These are phyloP conservation scores for Drosophila cracens DNA, from an alignment of 2,888 invertebrate genomes.

Conservation along the genomic window DNA sequence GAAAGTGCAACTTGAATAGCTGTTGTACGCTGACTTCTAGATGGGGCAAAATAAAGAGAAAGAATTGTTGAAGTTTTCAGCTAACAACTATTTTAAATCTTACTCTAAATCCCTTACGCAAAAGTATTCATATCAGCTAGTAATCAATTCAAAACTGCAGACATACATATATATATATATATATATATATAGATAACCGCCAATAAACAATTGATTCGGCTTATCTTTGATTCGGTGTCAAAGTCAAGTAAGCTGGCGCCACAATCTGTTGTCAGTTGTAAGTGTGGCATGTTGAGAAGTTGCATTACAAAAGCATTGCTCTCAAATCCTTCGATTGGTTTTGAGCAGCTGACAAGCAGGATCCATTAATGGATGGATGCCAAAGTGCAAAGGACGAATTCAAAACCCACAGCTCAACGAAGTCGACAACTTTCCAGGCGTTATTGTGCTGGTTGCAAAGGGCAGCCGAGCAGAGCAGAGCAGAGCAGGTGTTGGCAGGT, in stretches of 20 bases:
- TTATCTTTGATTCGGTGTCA: background rate
- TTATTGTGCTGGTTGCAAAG: slow-evolving; percentile 36
- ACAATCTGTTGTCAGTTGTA: background rate
- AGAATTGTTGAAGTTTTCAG: background rate
- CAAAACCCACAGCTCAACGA: slow-evolving; percentile 6
- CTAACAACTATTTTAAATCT: background rate
- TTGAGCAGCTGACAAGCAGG: slow-evolving; percentile 14
- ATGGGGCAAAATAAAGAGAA: background rate
- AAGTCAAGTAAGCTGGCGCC: background rate
- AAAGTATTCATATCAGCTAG: background rate
- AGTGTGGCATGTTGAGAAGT: slow-evolving; percentile 5
- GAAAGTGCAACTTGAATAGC: background rate
- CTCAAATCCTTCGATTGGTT: background rate
- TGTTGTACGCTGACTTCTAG: background rate
- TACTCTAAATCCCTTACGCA: too few species aligned
- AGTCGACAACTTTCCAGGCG: slow-evolving; percentile 26
- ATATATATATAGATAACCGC: background rate
- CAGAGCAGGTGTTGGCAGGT: slow-evolving; percentile 29
- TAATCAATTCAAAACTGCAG: background rate
- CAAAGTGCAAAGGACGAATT: slow-evolving; percentile 15
- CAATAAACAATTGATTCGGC: background rate
- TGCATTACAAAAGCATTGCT: slow-evolving; percentile 1
- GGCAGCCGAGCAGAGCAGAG: background rate
- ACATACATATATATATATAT: background rate
- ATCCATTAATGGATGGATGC: slow-evolving; percentile 17